phyloP scores from a whole-genome alignment of 2,797 vertebrate genomes.

The Alca torda region DNA sequence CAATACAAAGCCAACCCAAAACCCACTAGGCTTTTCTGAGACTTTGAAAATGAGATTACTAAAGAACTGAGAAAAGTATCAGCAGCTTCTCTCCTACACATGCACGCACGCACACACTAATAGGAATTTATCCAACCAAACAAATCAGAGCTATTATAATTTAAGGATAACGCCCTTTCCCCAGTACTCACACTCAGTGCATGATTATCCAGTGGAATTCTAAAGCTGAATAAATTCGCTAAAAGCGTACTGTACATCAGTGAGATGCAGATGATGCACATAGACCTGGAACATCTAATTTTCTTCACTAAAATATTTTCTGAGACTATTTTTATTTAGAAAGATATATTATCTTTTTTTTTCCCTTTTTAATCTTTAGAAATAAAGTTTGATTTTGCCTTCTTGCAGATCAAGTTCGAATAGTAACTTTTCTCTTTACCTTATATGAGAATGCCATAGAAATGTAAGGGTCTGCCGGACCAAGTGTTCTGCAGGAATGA shows the following conservation, averaged over 20 bases:
- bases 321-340: not conserved
- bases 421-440: not conserved
- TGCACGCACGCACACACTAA: accelerated
- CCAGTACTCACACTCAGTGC: not conserved
- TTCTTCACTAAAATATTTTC: not conserved
- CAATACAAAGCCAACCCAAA: not conserved
- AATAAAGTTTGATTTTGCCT: not conserved
- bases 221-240: not conserved
- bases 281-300: not conserved
- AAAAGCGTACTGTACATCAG: not conserved
- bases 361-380: not conserved
- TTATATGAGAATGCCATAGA: not conserved
- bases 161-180: not conserved
- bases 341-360: not conserved
- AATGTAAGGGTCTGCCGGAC: not conserved
- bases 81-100: not conserved
- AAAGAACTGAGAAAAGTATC: not conserved
- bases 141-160: not conserved
- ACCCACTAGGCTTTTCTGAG: not conserved
- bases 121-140: not conserved
- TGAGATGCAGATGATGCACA: not conserved
- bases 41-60: not conserved
- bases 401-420: not conserved
- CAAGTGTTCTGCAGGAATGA: not conserved
- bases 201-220: not conserved